These are phyloP conservation scores for Maconellicoccus hirsutus DNA, from an alignment of 1,140 invertebrate species.

Conservation along the genomic window DNA sequence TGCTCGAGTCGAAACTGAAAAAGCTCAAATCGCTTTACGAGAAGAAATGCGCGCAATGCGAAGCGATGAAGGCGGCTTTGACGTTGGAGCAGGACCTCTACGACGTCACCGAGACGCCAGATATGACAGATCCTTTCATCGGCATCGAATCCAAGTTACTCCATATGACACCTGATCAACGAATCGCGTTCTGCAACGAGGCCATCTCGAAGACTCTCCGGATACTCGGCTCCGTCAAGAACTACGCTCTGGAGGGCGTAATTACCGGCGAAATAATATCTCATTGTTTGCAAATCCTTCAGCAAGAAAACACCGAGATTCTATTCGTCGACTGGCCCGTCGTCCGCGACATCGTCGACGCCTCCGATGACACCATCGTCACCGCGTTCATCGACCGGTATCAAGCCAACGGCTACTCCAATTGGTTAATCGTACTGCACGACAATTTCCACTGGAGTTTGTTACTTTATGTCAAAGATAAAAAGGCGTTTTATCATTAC, in stretches of 20 bases:
- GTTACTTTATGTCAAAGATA: not conserved
- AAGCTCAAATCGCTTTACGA: constrained; percentile 2
- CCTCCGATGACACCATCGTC: not conserved
- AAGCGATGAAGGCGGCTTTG: not conserved
- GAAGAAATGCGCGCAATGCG: constrained; percentile 4
- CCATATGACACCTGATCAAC: not conserved
- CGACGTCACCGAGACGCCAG: not conserved
- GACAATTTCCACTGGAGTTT: not conserved
- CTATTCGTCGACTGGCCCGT: not conserved
- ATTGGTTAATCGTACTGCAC: not conserved
- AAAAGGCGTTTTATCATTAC: not conserved
- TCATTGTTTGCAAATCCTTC: not conserved
- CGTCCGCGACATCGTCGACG: not conserved
- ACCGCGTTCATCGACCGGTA: not conserved
- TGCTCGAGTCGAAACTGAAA: not conserved
- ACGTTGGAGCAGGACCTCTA: not conserved
- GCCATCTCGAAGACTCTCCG: not conserved
- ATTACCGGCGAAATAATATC: not conserved
- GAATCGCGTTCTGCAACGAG: not conserved
- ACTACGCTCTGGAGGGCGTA: not conserved
- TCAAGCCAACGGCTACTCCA: not conserved
- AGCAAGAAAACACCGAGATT: not conserved
- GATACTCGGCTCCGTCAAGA: not conserved
- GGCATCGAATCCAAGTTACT: no score
- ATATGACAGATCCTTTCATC: not conserved